These are phyloP conservation scores for Nasonia longicornis DNA, from an alignment of 1,140 invertebrate genomes.

Conservation along the genomic window DNA sequence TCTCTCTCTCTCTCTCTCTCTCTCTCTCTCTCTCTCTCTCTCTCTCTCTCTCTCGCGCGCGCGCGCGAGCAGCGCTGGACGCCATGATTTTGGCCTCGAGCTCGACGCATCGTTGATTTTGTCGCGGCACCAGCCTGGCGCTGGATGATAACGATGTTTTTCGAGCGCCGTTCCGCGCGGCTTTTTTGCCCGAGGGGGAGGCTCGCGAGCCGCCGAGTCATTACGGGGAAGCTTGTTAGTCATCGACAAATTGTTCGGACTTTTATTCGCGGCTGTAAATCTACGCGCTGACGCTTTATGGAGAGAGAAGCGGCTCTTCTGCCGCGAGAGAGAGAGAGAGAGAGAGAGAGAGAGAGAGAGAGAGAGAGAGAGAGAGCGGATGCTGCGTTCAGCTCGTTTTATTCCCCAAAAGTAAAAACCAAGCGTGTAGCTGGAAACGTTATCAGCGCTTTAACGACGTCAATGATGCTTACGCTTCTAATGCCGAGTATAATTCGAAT, in stretches of 20 bases:
- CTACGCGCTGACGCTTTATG: constrained; percentile 36
- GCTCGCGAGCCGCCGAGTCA: constrained; percentile 10
- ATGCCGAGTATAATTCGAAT: too few relatives aligned
- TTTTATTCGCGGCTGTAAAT: constrained; percentile 43
- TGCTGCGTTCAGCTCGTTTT: not conserved
- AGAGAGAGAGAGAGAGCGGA: not conserved
- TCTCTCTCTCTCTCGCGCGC: too few relatives aligned
- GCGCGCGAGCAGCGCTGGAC: not conserved
- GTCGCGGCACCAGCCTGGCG: not conserved
- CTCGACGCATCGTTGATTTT: constrained; percentile 35
- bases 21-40: too few relatives aligned
- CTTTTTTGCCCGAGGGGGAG: not conserved
- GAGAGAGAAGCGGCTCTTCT: not conserved
- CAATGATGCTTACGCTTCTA: too few relatives aligned
- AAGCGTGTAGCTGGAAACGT: too few relatives aligned
- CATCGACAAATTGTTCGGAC: constrained; percentile 40
- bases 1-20: not conserved
- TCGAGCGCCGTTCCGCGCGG: too few relatives aligned
- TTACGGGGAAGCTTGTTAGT: constrained; percentile 37
- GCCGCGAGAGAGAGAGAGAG: too few relatives aligned
- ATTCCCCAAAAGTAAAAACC: not conserved
- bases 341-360: too few relatives aligned
- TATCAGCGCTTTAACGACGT: too few relatives aligned
- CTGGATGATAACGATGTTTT: constrained; percentile 32
- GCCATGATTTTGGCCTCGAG: not conserved